These are phyloP conservation scores for Orgyia antiqua DNA, from an alignment of 2,888 invertebrate genomes.

Conservation along the genomic window DNA sequence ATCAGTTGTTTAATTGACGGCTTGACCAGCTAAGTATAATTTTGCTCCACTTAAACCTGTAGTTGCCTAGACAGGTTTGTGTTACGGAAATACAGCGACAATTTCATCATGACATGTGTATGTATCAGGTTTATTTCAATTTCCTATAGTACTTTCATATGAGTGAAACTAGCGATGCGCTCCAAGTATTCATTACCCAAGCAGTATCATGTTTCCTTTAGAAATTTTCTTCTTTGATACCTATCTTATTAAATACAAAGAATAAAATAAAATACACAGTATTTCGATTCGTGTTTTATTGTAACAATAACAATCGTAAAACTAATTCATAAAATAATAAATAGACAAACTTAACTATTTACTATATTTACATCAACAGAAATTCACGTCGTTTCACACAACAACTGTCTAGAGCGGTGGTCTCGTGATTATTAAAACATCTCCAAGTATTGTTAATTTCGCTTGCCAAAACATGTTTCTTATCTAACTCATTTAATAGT, in stretches of 20 bases:
- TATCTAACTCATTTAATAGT: conserved; percentile 17
- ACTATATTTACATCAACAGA: conserved; percentile 72
- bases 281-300: conserved; percentile 33
- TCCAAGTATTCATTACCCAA: conserved; percentile 44
- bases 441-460: too few species aligned
- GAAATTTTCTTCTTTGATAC: conserved; percentile 23
- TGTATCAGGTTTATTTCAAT: conserved; percentile 28
- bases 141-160: conserved; percentile 47
- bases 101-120: conserved; percentile 3
- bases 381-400: conserved; percentile 51
- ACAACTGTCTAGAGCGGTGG: conserved; percentile 14
- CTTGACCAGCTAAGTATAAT: conserved; percentile 6
- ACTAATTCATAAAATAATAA: conserved; percentile 57
- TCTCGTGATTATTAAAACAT: conserved; percentile 9
- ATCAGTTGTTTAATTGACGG: conserved; percentile 19
- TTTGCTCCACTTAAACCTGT: conserved; percentile 10
- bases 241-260: conserved; percentile 5
- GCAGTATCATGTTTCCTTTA: conserved; percentile 43
- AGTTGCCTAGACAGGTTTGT: conserved; percentile 6
- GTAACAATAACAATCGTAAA: conserved; percentile 49
- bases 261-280: conserved; percentile 13
- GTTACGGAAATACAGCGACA: conserved; percentile 16
- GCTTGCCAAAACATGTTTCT: conserved; percentile 26
- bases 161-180: conserved; percentile 51
- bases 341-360: conserved; percentile 52